Evolutionary conservation across 37 sponge, comb jelly and placozoan genomes (phyloP), one percentile per base, ranked within the genome.

Genomic region (Petrosia ficiformis): DNA sequence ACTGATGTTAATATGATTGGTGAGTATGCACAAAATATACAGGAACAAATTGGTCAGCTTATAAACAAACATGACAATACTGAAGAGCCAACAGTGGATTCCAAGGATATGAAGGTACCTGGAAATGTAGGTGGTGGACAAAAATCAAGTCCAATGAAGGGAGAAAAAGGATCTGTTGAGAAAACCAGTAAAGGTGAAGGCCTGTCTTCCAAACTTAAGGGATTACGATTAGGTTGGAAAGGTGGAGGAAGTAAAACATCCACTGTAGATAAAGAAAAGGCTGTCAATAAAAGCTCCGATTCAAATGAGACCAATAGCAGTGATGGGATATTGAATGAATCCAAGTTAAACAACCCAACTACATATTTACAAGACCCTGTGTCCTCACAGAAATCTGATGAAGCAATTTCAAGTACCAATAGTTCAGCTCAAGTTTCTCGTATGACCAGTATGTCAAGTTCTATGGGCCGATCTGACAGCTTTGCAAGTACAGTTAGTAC

Each of bases 401-500:
- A 48, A 48, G 14, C 14, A 8, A 19, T 48, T 48, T 29, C 63
- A 24, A 22, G n/a, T n/a, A 29, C 6, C 28, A 5, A 11, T 5
- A 5, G 5, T 5, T 11, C 63, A 22, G 63, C 63, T 22, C 14
- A 8, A n/a, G 25, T 61, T 5, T 61, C 63, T 61, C 63, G 63
- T 29, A 61, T 61, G 26, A 24, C 63, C 63, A 61, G 63, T 61
- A 8, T 61, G 63, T 6, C 63, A 5, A 61, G 63, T n/a, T 61
- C 63, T 26, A 29, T 61, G 5, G 63, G 63, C n/a, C 63, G 63
- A 5, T 61, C 63, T 8, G 63, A 61, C 63, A 61, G 63, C 26
- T 61, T 61, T n/a, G 63, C 28, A 11, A 61, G 63, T 61, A 61
- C 63, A 11, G n/a, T n/a, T n/a, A n/a, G 63, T n/a, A 61, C 63